Evolutionary conservation across 2,888 invertebrate species (phyloP).

Genomic region (Lepidochrysops patricia): DNA sequence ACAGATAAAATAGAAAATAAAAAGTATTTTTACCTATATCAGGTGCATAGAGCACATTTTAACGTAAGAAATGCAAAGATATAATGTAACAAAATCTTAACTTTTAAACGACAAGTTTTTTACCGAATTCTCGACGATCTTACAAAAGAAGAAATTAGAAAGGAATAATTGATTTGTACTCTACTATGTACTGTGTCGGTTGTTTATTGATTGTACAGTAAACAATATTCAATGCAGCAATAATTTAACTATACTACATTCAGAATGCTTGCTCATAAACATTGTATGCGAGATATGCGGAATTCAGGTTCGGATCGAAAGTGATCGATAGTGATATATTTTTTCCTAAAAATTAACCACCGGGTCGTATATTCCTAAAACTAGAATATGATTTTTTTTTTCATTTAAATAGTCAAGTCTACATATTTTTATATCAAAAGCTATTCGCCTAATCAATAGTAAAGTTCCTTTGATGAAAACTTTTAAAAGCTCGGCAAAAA

Average conservation of each 20-base stretch:
- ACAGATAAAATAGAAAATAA: neutral
- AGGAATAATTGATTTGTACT: neutral
- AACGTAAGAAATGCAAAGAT: neutral
- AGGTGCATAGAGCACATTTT: neutral
- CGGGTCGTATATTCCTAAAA: neutral
- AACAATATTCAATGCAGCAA: constrained; percentile 24
- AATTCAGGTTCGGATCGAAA: constrained; percentile 11
- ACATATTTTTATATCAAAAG: neutral
- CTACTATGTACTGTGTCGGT: neutral
- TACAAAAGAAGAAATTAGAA: neutral
- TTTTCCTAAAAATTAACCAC: neutral
- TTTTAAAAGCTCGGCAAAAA: constrained; percentile 12
- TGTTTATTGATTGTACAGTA: neutral
- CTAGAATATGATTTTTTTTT: neutral
- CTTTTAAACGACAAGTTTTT: neutral
- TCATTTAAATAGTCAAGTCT: neutral
- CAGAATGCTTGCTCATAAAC: constrained; percentile 30
- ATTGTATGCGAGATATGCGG: constrained; percentile 28
- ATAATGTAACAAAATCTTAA: neutral
- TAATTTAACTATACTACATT: constrained; percentile 29
- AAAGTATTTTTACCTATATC: neutral
- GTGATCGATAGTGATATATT: neutral
- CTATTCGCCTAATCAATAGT: neutral
- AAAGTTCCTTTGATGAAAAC: constrained; percentile 1
- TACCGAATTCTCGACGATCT: neutral